These are phyloP conservation scores for Vollenhovia emeryi DNA, from an alignment of 1,140 invertebrate genomes.

Conservation along the genomic window DNA sequence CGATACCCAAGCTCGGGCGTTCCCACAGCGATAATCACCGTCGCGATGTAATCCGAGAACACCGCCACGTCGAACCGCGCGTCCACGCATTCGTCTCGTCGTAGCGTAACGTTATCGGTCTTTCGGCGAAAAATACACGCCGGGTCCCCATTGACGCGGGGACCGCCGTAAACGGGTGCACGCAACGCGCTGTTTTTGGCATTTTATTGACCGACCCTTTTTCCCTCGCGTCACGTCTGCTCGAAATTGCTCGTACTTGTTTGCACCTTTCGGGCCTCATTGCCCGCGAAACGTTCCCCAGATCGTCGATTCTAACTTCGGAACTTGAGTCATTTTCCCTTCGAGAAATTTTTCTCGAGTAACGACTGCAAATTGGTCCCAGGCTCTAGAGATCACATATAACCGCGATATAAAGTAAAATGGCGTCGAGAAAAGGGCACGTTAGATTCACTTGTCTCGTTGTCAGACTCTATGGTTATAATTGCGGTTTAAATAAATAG, in stretches of 20 bases:
- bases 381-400: not conserved
- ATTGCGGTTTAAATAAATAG: not conserved
- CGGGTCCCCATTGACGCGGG: not conserved
- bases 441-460: too few species aligned
- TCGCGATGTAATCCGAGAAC: constrained; percentile 57
- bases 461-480: too few species aligned
- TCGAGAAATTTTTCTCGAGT: not conserved
- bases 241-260: not conserved
- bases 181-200: constrained; percentile 1
- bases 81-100: not conserved
- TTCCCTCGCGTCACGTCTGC: not conserved
- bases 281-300: not conserved
- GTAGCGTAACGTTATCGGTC: not conserved
- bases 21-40: constrained; percentile 37
- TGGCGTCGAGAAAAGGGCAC: too few species aligned
- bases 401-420: not conserved
- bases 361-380: not conserved
- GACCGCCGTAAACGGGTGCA: not conserved
- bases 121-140: constrained; percentile 28
- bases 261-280: not conserved
- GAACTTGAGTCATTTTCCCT: not conserved
- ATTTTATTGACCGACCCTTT: constrained; percentile 22
- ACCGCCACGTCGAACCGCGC: not conserved
- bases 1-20: constrained; percentile 25
- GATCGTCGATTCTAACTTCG: not conserved